Percentiles rank a stretch among this genome's conserved stretches.
phyloP scores from a whole-genome alignment of 1,140 invertebrate genomes.

The Nebria ingens region DNA sequence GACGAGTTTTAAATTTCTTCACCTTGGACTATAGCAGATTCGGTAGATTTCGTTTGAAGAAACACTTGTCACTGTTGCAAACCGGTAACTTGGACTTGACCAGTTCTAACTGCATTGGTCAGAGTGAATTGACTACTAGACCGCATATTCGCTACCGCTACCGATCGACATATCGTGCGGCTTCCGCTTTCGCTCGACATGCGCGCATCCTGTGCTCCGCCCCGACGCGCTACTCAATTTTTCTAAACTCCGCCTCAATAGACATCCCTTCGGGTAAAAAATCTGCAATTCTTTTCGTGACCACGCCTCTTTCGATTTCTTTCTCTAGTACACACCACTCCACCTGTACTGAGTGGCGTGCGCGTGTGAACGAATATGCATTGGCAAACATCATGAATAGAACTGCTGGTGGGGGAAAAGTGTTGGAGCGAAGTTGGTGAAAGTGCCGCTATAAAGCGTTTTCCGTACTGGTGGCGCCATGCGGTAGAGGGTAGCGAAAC shows the following conservation, averaged over 20 bases:
- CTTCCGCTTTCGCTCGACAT: neutral
- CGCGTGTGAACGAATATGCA: too few relatives aligned
- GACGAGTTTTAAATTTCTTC: too few relatives aligned
- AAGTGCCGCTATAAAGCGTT: too few relatives aligned
- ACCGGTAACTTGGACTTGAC: too few relatives aligned
- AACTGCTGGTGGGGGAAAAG: neutral
- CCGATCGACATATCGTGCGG: conserved; percentile 6
- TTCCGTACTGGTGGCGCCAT: neutral
- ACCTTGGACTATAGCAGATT: too few relatives aligned
- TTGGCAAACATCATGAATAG: too few relatives aligned
- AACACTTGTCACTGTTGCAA: too few relatives aligned
- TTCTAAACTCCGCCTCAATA: neutral
- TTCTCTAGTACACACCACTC: neutral
- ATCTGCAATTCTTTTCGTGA: conserved; percentile 3
- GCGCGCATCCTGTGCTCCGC: conserved; percentile 1
- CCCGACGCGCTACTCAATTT: neutral
- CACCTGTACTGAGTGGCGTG: too few relatives aligned
- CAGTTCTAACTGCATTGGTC: too few relatives aligned
- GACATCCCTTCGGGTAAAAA: neutral
- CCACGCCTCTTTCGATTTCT: neutral
- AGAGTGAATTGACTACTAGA: neutral
- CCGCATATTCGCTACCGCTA: neutral
- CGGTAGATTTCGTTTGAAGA: too few relatives aligned
- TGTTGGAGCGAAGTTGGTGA: neutral
- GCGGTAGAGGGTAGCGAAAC: neutral